Evolutionary conservation across 2,888 invertebrate genomes (phyloP), one percentile per base, ranked within the genome.

Genomic region (Trachelus iudaicus): DNA sequence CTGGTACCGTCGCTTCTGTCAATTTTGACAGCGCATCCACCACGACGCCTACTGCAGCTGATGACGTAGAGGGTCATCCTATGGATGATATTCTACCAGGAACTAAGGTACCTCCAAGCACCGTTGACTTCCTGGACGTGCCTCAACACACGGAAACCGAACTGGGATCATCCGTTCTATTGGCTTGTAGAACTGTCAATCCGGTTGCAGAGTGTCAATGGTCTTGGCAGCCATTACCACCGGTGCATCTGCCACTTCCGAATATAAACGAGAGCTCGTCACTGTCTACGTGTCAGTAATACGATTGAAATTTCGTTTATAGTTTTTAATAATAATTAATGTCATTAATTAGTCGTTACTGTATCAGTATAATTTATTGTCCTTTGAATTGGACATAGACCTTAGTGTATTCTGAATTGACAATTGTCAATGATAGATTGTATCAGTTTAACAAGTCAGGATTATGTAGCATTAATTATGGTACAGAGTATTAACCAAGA

Each of bases 171-270:
- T 89, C 90, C 75, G 89, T 90, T 13, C 84, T 90, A 56, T 82
- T 91, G 75, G 85, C 88, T 73, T 91, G 91, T 81, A 84, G 89
- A 77, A 89, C 90, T 13, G 84, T 86, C 69, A 85, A 84, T 81
- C 87, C 90, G 76, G 90, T 91, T 34, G 83, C 83, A 69, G 90
- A 91, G 75, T 91, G 91, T 78, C 90, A 88, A 77, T 91, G 91
- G 91, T 90, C 90, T 78, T 91, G 91, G 91, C 88, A 87, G 40
- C 87, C 91, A 33, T 81, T 90, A 37, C 88, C 90, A 1, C 90
- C 90, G 23, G 85, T 87, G 69, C 87, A 89, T 78, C 83, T 90
- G 75, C 90, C 90, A 73, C 85, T 88, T 82, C 90, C 90, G 78
- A 86, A 90, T 78, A 86, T 85, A 80, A 89, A 84, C 73, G 87